These are phyloP conservation scores for Ischnus inquisitorius DNA, from an alignment of 2,888 invertebrate species.

Conservation along the genomic window DNA sequence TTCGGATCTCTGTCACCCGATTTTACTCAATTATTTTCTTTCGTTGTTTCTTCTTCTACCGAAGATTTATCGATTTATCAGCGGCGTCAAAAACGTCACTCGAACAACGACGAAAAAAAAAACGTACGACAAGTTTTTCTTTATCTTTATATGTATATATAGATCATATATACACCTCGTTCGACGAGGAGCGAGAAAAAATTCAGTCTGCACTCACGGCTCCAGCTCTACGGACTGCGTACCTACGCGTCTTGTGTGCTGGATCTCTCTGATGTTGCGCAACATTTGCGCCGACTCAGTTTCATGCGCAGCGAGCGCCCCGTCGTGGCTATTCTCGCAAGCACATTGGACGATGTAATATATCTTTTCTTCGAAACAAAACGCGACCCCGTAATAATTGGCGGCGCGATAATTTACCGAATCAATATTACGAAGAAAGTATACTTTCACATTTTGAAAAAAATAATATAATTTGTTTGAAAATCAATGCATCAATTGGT, in stretches of 20 bases:
- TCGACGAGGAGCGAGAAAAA: conserved; percentile 70
- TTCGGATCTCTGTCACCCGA: conserved; percentile 35
- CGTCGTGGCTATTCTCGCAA: conserved; percentile 11
- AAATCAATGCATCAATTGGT: too few species aligned
- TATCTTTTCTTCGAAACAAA: neutral
- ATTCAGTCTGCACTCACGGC: conserved; percentile 75
- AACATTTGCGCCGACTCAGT: conserved; percentile 44
- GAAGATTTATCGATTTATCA: neutral
- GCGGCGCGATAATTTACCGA: neutral
- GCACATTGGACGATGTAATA: neutral
- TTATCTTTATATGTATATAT: too few species aligned
- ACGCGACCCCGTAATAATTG: neutral
- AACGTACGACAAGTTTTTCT: conserved; percentile 4
- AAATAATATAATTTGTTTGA: too few species aligned
- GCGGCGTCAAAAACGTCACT: neutral
- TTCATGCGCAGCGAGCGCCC: conserved; percentile 22
- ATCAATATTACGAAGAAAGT: neutral
- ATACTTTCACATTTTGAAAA: too few species aligned
- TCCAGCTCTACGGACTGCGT: conserved; percentile 79
- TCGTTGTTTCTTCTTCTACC: neutral
- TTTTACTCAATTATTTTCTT: conserved; percentile 24
- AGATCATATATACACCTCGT: conserved; percentile 52
- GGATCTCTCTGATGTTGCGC: conserved; percentile 31
- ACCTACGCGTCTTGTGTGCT: conserved; percentile 55
- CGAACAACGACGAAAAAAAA: conserved; percentile 1